A percentile compares a stretch with the other conserved stretches of the same genome.
These are phyloP conservation scores for Monoplex corrugatus DNA, from an alignment of 2,888 invertebrate species.

Conservation along the genomic window DNA sequence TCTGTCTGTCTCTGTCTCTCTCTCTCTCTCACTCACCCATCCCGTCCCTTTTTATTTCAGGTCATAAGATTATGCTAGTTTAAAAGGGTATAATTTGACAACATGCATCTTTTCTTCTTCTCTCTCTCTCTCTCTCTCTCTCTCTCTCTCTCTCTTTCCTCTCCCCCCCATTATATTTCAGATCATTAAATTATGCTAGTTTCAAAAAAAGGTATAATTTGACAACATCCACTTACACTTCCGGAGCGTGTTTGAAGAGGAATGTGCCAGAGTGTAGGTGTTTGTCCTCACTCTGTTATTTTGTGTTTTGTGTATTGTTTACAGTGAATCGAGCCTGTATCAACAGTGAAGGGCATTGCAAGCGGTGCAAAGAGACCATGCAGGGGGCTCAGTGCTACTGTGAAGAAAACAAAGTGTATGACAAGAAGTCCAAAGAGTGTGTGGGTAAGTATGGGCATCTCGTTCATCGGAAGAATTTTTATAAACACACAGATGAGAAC, in stretches of 20 bases:
- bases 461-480: too few relatives aligned
- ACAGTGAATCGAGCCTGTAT: slow-evolving; percentile 62
- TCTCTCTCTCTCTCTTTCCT: neutral
- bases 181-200: too few relatives aligned
- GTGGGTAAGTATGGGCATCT: slow-evolving; percentile 59
- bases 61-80: too few relatives aligned
- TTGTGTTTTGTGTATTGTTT: slow-evolving; percentile 21
- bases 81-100: too few relatives aligned
- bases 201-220: too few relatives aligned
- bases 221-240: too few relatives aligned
- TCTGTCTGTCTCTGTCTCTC: slow-evolving; percentile 32
- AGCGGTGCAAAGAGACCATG: slow-evolving; percentile 64
- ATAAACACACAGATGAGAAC: too few relatives aligned
- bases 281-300: neutral
- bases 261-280: neutral
- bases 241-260: neutral
- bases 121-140: neutral
- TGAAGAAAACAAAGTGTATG: slow-evolving; percentile 24
- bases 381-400: slow-evolving; percentile 74
- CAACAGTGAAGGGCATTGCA: slow-evolving; percentile 54
- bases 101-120: too few relatives aligned
- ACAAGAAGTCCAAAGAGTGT: slow-evolving; percentile 59
- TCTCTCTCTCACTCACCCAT: slow-evolving; percentile 36
- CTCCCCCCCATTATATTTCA: too few relatives aligned
- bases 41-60: neutral